Evolutionary conservation across 2,797 vertebrate species (phyloP).

Genomic region (Pyrrhura leucotis): DNA sequence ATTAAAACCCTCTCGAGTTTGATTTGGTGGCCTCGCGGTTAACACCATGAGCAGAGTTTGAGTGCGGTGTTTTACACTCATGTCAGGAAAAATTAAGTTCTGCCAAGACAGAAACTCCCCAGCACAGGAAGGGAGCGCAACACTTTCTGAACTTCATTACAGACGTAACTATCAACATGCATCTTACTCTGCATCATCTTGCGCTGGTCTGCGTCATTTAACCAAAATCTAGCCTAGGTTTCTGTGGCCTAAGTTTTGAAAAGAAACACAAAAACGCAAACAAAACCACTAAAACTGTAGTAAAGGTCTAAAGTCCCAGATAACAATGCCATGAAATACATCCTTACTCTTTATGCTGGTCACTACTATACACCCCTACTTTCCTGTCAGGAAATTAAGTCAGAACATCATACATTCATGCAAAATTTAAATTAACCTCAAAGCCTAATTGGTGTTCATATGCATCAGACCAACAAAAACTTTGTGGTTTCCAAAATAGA

Average conservation of each 20-base stretch:
- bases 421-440: neutral
- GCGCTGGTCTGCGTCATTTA: neutral
- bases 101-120: neutral
- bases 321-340: neutral
- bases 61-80: neutral
- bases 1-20: neutral
- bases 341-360: neutral
- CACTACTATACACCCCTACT: neutral
- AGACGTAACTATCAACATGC: neutral
- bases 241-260: neutral
- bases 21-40: neutral
- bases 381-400: neutral
- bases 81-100: neutral
- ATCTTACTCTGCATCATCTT: neutral
- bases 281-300: neutral
- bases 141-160: neutral
- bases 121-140: accelerated
- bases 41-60: neutral
- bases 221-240: neutral
- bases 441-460: neutral
- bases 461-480: neutral
- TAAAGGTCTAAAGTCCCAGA: neutral
- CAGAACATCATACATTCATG: neutral
- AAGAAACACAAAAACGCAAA: neutral
- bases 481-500: neutral